Evolutionary conservation across 2,888 invertebrate species (phyloP), one percentile per base, ranked within the genome.

Genomic region (Cephus sareptanus): DNA sequence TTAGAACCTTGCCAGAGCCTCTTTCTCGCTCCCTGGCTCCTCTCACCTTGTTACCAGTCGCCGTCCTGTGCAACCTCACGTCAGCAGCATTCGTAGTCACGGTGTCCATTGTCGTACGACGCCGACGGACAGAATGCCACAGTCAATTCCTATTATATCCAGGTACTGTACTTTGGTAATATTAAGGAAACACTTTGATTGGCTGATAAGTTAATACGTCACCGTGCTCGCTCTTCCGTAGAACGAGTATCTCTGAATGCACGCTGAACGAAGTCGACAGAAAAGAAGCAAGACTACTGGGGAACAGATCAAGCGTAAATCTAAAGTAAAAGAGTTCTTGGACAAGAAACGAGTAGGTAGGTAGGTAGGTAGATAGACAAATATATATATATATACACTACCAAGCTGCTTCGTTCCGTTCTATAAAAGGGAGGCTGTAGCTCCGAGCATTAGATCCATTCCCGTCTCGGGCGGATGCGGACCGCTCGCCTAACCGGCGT

Each of bases 401-500:
- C 31, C 70, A 31, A 33, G 70, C 70, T 70, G 31, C 31, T 70
- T 23, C 70, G 70, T 70, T 33, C 76, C 74, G 85, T 83, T 84
- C 86, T 87, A 86, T 85, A 86, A 87, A 86, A 86, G 87, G 86
- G 85, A 86, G 83, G 84, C 84, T 87, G 82, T 82, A 70, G 79
- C 84, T 83, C 81, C 84, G 82, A 83, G 86, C 85, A 85, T 86
- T 87, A 86, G 86, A 88, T 86, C 84, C 85, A 85, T 87, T 87
- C 85, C 84, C 85, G 83, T 85, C 84, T 86, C 84, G 85, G 83
- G 86, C 89, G 89, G 88, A 89, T 88, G 87, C 88, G 86, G 86
- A 85, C 86, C 87, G 88, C 87, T 87, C 86, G 85, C 85, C 89
- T 88, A 89, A 89, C 89, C 88, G 88, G 87, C 89, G 84, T 89